Evolutionary conservation across 2,113 vertebrate species (phyloP), one percentile per base, ranked within the genome.

Genomic region (Carlito syrichta): DNA sequence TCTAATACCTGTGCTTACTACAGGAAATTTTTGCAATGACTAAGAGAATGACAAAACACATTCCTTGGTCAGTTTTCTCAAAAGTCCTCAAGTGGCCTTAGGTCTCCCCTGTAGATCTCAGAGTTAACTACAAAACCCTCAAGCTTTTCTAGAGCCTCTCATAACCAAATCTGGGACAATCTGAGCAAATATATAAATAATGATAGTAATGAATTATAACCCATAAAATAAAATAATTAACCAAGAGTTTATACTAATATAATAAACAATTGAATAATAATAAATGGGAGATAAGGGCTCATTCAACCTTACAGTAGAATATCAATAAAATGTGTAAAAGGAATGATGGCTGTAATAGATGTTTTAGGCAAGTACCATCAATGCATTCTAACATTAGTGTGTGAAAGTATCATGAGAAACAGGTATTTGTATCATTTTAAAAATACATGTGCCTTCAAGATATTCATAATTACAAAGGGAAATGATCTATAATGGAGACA

Each of bases 241-340:
- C 38, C 8, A 35, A 90, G 32, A 40, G n/a, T 32, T 14, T 11
- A 54, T 60, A 93, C 66, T 76, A 35, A 87, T 91, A 12, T 56
- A 68, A 87, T 38, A 96, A 86, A 83, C 58, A 86, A 86, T 58
- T 62, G 40, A 96, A 74, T 86, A 66, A 77, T 56, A 66, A 89
- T 32, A 56, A 73, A n/a, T 43, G 16, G 45, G 14, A 86, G 50
- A 58, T 35, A 94, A 87, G 63, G 50, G 19, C 35, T 2, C 35
- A 54, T 48, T 94, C 40, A 88, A 76, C 20, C 8, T 68, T 83
- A 60, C 1, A 88, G 22, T 25, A 84, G 50, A 89, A 71, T 58
- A 52, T 35, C 27, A 95, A 38, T 77, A 48, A 54, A 95, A 86
- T 58, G 89, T 79, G 35, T 43, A 69, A 17, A 86, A 56, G 50